These are phyloP conservation scores for Bombus ignitus DNA, from an alignment of 1,140 invertebrate species.

Conservation along the genomic window DNA sequence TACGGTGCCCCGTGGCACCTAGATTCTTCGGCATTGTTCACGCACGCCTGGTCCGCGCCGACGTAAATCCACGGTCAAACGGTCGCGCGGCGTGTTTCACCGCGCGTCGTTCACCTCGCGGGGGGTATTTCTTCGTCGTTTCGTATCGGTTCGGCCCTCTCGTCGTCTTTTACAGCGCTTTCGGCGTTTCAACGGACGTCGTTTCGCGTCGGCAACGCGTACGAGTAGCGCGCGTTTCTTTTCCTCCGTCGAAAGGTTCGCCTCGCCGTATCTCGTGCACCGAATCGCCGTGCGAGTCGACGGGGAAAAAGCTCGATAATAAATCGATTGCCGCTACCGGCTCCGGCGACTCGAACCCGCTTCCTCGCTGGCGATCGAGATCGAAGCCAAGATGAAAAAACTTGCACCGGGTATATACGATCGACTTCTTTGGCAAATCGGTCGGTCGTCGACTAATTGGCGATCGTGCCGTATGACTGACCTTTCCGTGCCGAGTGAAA, in stretches of 20 bases:
- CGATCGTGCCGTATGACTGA: slow-evolving; percentile 35
- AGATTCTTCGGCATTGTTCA: slow-evolving; percentile 74
- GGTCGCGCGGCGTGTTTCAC: slow-evolving; percentile 14
- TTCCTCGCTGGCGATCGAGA: not conserved
- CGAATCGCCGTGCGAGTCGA: not conserved
- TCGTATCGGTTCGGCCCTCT: no score
- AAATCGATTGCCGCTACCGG: slow-evolving; percentile 37
- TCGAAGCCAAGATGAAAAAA: slow-evolving; percentile 39
- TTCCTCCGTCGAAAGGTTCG: not conserved
- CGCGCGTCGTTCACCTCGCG: slow-evolving; percentile 26
- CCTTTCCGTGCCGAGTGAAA: slow-evolving; percentile 3
- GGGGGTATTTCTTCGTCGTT: not conserved
- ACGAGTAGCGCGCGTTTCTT: not conserved
- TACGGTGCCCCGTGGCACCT: slow-evolving; percentile 72
- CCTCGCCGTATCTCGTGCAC: not conserved
- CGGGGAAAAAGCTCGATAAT: slow-evolving; percentile 35
- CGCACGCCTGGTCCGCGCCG: slow-evolving; percentile 60
- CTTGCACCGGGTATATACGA: slow-evolving; percentile 36
- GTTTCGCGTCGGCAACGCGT: no score
- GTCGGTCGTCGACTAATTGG: slow-evolving; percentile 52
- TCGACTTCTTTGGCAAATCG: slow-evolving; percentile 57
- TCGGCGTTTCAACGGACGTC: no score
- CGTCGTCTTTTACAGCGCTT: no score
- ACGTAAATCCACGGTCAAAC: slow-evolving; percentile 2
- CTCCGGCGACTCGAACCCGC: not conserved